Evolutionary conservation across 2,797 vertebrate genomes (phyloP).

Genomic region (Coregonus suidteri): DNA sequence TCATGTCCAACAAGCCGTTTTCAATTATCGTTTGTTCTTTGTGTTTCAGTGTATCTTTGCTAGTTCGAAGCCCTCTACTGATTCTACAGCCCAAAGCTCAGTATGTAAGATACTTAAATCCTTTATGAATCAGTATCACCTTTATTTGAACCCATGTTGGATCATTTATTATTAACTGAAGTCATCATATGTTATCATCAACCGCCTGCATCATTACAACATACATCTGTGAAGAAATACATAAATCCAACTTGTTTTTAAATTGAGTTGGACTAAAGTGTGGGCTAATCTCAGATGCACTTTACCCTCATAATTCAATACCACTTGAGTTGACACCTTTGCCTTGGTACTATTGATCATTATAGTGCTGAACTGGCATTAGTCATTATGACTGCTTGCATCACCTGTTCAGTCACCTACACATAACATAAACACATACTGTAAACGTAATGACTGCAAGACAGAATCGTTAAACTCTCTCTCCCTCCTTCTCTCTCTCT

Average conservation of each 20-base stretch:
- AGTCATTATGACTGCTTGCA: background rate
- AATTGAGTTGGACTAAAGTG: background rate
- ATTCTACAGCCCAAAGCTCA: background rate
- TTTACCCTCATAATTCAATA: background rate
- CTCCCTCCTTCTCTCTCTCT: background rate
- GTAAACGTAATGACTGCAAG: no score
- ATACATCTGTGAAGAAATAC: background rate
- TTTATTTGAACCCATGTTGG: background rate
- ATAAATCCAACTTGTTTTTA: no score
- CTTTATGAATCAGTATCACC: background rate
- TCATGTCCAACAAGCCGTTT: constrained; percentile 61
- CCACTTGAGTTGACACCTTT: background rate
- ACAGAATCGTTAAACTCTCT: background rate
- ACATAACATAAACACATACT: background rate
- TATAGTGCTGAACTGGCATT: background rate
- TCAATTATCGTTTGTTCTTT: constrained; percentile 66
- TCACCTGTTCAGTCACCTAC: background rate
- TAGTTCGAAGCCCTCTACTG: constrained; percentile 49
- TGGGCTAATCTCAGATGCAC: background rate
- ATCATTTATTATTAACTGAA: background rate
- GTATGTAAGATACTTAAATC: background rate
- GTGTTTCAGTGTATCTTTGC: constrained; percentile 67
- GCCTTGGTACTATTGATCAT: background rate
- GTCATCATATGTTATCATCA: background rate
- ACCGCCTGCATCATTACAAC: no score